Conservation (phyloP, 2,888 invertebrate species). For the Leptura quadrifasciata region DNA sequence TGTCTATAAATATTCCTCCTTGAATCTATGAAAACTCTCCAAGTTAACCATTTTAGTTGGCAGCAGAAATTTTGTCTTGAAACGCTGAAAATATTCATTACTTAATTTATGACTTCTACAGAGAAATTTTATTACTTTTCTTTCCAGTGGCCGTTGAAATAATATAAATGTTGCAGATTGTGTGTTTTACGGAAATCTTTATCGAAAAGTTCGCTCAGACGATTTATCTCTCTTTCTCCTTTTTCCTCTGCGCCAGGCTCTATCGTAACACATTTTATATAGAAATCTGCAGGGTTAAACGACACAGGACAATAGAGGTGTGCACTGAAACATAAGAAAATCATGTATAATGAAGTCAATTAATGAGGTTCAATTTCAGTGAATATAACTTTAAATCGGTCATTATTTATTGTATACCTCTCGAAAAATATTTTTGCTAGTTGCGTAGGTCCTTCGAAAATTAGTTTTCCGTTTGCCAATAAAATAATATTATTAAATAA, state of each 20-base stretch:
- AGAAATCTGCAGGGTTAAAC: conserved; percentile 92
- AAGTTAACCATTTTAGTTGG: conserved; percentile 83
- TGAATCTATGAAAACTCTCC: conserved; percentile 81
- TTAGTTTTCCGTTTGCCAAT: conserved; percentile 85
- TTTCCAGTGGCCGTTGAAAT: conserved; percentile 8
- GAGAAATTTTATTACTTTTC: conserved; percentile 58
- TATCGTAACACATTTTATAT: conserved; percentile 80
- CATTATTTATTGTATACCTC: conserved; percentile 57
- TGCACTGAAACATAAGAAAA: conserved; percentile 66
- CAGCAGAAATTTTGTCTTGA: conserved; percentile 77
- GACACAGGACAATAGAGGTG: conserved; percentile 82
- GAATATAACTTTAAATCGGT: too few species aligned
- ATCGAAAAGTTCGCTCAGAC: conserved; percentile 10
- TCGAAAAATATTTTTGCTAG: conserved; percentile 77
- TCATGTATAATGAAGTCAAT: background rate
- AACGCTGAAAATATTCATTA: conserved; percentile 40
- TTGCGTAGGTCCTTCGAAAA: conserved; percentile 85
- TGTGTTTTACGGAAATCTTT: background rate
- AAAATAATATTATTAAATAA: conserved; percentile 88
- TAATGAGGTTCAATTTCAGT: too few species aligned
- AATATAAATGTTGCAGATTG: conserved; percentile 9
- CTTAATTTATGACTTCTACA: conserved; percentile 7
- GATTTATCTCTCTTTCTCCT: conserved; percentile 7
- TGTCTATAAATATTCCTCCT: conserved; percentile 81
- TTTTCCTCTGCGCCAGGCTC: conserved; percentile 70